Base-by-base conservation (phyloP, 2,888 invertebrate species). In the Autographa pulchrina region DNA sequence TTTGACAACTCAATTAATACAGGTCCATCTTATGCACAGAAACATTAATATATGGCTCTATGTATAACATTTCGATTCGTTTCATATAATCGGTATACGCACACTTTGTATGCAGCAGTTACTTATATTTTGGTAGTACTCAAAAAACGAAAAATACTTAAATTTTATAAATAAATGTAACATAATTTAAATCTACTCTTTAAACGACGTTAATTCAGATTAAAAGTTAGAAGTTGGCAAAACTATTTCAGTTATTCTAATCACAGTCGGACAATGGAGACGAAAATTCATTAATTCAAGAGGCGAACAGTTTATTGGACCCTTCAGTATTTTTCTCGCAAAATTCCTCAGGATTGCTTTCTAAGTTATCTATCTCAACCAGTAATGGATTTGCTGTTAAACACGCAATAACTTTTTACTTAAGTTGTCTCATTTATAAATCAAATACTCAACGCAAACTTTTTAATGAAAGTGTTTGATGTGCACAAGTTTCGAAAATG, bases 321-420 rank as follows among this genome's bases (percentile, higher is more conserved):
- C 61, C 56, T 68, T 56, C 14, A 54, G 11, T 70, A 71, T 71
- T 67, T 58, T 52, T 31, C 25, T 56, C n/a, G 8, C 59, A 76
- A 73, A 80, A 74, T 66, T 54, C 63, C 69, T 56, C 32, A 64
- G 61, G 41, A 65, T 74, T 77, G 60, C 65, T 77, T 72, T 68
- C 56, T 65, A 81, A 78, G 59, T 73, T 72, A 80, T 82, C 69
- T 69, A 72, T 74, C 65, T 66, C 52, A 35, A 72, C 63, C 77
- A 69, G 72, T 80, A 82, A 82, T 80, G 66, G 80, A 69, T 82
- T 81, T 82, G 43, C 65, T 52, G 68, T 65, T 79, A 74, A 68
- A 82, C 74, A 69, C 59, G 72, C 56, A 66, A 78, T 80, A 69
- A 13, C 65, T 70, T 76, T 80, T 82, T 78, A 35, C 68, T 69